Evolutionary conservation across 2,888 invertebrate genomes (phyloP), one percentile per base, ranked within the genome.

Genomic region (Caenorhabditis plicata): DNA sequence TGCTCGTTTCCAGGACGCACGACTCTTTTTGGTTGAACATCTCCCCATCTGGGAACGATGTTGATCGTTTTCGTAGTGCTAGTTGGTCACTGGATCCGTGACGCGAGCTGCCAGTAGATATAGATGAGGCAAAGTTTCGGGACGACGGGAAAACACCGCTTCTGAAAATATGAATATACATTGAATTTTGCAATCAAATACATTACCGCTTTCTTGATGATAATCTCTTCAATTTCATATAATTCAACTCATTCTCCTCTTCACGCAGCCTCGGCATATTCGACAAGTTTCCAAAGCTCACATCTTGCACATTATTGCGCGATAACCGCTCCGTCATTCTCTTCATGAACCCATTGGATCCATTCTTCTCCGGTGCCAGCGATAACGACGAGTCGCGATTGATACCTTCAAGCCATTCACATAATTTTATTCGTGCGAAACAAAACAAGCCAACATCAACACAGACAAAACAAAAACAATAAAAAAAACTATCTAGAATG

Each of bases 1-100:
- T 44, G 32, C 52, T 53, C n/a, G 20, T n/a, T 15, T 31, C 42
- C 15, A 25, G 15, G 4, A 22, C 11, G 22, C 9, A 20, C 11
- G n/a, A 11, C 15, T 7, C n/a, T 7, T 15, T 29, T 23, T 68
- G 32, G 27, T 70, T 70, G 23, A 73, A 35, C 11, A 57, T 60
- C 36, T 75, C 75, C 8, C 67, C 67, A 39, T 74, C 75, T 11
- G 77, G 74, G 4, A 74, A 53, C 11, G 73, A 74, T 1, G 72
- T 67, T 1, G 77, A 67, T 41, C 67, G 40, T 35, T 67, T 67
- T 11, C 67, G 35, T 5, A 61, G 22, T 5, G 54, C 64, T 15
- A 61, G 23, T 0, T 60, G 55, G 29, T 67, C 67, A 4, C 47
- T 51, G 2, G 45, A 31, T 13, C 39, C 44, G 1, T 36, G 46